A percentile compares a stretch with the other conserved stretches of the same genome.
phyloP scores from a whole-genome alignment of 2,888 invertebrate genomes.

The Trichogramma dendrolimi region DNA sequence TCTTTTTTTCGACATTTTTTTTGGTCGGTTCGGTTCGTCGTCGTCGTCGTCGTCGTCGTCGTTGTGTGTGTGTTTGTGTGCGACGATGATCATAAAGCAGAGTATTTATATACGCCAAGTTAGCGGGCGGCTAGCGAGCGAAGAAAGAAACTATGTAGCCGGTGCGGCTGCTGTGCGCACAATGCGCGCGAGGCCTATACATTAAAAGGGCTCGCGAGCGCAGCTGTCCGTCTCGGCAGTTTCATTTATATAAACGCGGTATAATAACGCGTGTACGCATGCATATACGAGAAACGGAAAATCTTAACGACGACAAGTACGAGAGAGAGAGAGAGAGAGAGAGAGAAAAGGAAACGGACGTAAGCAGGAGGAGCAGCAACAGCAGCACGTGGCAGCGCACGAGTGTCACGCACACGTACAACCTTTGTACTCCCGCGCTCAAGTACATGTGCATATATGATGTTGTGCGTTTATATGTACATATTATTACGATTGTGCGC shows the following conservation, averaged over 20 bases:
- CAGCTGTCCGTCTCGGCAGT: slow-evolving; percentile 22
- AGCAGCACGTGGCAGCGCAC: slow-evolving; percentile 4
- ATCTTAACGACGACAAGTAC: slow-evolving; percentile 10
- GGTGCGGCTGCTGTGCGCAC: too few species aligned
- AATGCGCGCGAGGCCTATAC: background rate
- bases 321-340: background rate
- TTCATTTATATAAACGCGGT: background rate
- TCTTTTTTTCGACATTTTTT: too few species aligned
- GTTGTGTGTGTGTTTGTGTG: too few species aligned
- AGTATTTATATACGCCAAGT: too few species aligned
- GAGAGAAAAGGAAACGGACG: background rate
- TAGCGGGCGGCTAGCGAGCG: too few species aligned
- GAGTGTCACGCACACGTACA: slow-evolving; percentile 18
- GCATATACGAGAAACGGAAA: slow-evolving; percentile 9
- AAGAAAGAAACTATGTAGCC: too few species aligned
- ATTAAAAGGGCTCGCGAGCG: background rate
- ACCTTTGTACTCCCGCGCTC: slow-evolving; percentile 1
- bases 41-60: too few species aligned
- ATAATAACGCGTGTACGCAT: background rate
- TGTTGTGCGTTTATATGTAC: too few species aligned
- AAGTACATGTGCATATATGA: too few species aligned
- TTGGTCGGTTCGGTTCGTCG: too few species aligned
- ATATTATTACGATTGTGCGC: slow-evolving; percentile 5
- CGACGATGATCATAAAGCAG: too few species aligned
- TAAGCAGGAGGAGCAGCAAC: too few species aligned